phyloP scores from a whole-genome alignment of 2,113 vertebrate species.

The Pelmatolapia mariae region DNA sequence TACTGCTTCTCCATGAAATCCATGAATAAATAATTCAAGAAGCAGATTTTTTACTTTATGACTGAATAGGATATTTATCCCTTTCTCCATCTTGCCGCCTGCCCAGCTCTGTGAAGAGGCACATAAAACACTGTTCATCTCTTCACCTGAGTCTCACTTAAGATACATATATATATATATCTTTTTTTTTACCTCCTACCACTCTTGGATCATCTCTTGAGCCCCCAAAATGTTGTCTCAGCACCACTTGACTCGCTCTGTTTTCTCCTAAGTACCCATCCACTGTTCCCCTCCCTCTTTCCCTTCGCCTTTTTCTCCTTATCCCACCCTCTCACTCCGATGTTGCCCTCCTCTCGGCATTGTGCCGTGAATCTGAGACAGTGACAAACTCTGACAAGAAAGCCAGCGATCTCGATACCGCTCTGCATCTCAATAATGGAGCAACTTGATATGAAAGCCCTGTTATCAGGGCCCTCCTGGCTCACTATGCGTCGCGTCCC shows the following conservation, averaged over 20 bases:
- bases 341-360: constrained; percentile 64
- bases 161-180: background rate
- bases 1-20: constrained; percentile 46
- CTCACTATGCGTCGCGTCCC: constrained; percentile 69
- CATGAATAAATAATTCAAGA: constrained; percentile 63
- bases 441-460: constrained; percentile 71
- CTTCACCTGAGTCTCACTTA: constrained; percentile 46
- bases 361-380: constrained; percentile 69
- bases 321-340: constrained; percentile 46
- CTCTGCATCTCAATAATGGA: constrained; percentile 71
- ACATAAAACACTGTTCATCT: constrained; percentile 25
- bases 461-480: constrained; percentile 72
- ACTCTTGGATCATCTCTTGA: constrained; percentile 68
- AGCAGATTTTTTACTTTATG: constrained; percentile 49
- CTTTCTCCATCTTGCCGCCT: background rate
- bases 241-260: constrained; percentile 43
- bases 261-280: constrained; percentile 23
- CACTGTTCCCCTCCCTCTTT: background rate
- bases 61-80: constrained; percentile 51
- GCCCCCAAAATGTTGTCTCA: constrained; percentile 70
- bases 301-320: constrained; percentile 9
- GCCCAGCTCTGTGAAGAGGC: constrained; percentile 4
- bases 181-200: constrained; percentile 13
- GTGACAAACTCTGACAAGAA: constrained; percentile 79
- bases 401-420: constrained; percentile 76